Base-by-base conservation (phyloP, 2,888 invertebrate species). In the Pterostichus niger region DNA sequence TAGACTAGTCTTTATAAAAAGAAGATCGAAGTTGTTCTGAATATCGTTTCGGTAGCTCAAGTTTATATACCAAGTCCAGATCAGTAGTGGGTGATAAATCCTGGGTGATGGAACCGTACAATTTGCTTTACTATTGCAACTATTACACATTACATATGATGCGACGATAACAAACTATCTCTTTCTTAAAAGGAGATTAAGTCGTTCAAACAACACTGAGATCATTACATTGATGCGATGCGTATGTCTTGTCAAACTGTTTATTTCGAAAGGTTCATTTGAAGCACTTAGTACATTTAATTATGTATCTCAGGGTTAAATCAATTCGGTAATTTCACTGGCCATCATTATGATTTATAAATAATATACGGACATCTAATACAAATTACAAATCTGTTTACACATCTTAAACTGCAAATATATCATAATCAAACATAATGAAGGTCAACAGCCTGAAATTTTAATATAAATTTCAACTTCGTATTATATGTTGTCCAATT, bases 71-170 rank as follows among this genome's bases (percentile, higher is more conserved):
- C 31, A 75, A 71, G 75, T 75, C 82, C 40, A 82, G 82, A 82
- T 82, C 82, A 46, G 52, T 82, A 82, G 82, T 75, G 82, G 82
- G 82, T 82, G 82, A 82, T 75, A 71, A 56, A 75, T 82, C 81
- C 75, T 82, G 75, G 75, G 61, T 75, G 82, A 82, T 82, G 82
- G 73, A 61, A 56, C 71, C 73, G 24, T 54, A 33, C 52, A 54
- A 56, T 59, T 59, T 44, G 13, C 24, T 44, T 73, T 73, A 75
- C 49, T 31, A 52, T 52, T 52, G 33, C 75, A 75, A 52, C 75
- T 73, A 73, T 73, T 59, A 75, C 82, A 82, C 56, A 61, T 33
- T 59, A 61, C 61, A 78, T 75, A 75, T 82, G 61, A 64, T 49
- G 33, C 56, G 61, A 79, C 24, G 24, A 24, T 24, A 24, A 24